Evolutionary conservation across 1,140 invertebrate species (phyloP).

Genomic region (Anoplolepis gracilipes): DNA sequence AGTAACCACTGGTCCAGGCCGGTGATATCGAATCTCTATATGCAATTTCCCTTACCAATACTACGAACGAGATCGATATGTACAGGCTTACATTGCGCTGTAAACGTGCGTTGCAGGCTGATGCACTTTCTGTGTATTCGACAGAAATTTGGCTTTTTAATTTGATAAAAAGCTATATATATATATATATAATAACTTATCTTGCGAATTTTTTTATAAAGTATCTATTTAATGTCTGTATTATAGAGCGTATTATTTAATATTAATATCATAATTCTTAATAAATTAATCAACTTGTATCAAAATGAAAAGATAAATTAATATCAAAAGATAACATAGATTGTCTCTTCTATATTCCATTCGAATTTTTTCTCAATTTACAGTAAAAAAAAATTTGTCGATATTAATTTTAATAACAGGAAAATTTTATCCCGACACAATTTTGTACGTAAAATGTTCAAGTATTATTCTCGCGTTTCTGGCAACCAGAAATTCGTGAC

Average conservation of each 20-base stretch:
- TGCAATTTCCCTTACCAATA: conserved; percentile 8
- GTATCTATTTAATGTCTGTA: not conserved
- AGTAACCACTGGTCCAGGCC: not conserved
- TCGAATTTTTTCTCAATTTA: not conserved
- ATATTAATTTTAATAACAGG: not conserved
- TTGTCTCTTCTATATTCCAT: no score
- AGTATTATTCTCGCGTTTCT: conserved; percentile 19
- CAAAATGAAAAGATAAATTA: not conserved
- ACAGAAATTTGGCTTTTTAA: no score
- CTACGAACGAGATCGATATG: not conserved
- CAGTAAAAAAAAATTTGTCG: not conserved
- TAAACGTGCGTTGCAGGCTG: not conserved
- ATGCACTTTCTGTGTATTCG: not conserved
- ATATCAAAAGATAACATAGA: not conserved
- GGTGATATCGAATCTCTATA: not conserved
- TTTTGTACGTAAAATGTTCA: not conserved
- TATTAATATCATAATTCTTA: not conserved
- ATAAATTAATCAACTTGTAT: not conserved
- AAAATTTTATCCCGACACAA: not conserved
- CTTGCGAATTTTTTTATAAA: not conserved
- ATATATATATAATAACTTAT: not conserved
- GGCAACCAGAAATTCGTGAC: conserved; percentile 2
- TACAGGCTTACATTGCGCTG: not conserved
- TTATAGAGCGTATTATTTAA: not conserved
- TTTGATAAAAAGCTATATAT: not conserved